Evolutionary conservation across 2,888 invertebrate genomes (phyloP).

Genomic region (Gryllus longicercus): DNA sequence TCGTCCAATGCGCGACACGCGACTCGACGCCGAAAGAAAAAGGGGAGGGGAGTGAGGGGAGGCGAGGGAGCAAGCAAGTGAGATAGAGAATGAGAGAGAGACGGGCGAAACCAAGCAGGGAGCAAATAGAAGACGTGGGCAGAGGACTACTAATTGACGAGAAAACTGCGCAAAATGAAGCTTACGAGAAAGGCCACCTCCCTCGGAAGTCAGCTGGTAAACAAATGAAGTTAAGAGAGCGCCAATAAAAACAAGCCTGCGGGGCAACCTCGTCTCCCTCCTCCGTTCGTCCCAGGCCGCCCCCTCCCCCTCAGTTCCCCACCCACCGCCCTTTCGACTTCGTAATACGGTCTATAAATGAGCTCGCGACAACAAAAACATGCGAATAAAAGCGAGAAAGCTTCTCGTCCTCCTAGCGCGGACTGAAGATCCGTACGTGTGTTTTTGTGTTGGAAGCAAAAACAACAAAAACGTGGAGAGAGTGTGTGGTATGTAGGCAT

Average conservation of each 20-base stretch:
- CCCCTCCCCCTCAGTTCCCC: neutral
- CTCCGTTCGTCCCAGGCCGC: neutral
- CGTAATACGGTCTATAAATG: constrained; percentile 7
- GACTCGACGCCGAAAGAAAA: neutral
- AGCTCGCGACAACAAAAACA: constrained; percentile 2
- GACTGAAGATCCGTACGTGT: no score
- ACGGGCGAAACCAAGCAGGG: neutral
- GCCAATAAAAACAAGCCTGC: constrained; percentile 8
- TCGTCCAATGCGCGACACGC: neutral
- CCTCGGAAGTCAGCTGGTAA: constrained; percentile 17
- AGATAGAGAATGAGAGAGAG: neutral
- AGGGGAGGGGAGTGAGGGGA: neutral
- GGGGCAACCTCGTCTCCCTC: neutral
- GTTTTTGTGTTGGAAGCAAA: no score
- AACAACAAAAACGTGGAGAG: no score
- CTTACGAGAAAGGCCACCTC: neutral
- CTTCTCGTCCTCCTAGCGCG: no score
- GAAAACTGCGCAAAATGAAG: constrained; percentile 17
- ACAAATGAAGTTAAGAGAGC: constrained; percentile 17
- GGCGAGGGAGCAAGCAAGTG: neutral
- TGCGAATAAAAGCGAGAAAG: no score
- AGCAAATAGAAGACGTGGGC: neutral
- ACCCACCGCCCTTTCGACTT: neutral
- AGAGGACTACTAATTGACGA: constrained; percentile 3
- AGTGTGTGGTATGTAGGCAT: no score